Conservation (phyloP, 2,113 vertebrate genomes). For the Tetraodon nigroviridis region DNA sequence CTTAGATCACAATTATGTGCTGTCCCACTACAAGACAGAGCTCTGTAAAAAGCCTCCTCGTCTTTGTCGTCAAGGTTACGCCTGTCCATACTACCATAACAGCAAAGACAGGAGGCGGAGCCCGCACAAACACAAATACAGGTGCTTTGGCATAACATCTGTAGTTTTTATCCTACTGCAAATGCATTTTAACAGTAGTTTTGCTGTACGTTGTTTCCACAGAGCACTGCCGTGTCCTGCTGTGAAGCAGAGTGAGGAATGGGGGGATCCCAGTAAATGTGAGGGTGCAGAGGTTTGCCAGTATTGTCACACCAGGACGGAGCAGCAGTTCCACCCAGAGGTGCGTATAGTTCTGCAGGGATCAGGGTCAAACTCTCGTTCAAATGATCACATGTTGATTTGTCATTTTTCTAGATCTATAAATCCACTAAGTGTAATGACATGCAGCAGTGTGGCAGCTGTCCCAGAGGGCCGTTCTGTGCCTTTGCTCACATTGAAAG, state of each 20-base stretch:
- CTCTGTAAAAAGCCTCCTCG: conserved; percentile 96
- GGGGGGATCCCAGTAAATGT: conserved; percentile 98
- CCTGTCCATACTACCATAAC: conserved; percentile 97
- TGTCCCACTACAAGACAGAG: conserved; percentile 98
- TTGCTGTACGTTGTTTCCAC: neutral
- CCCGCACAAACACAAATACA: conserved; percentile 97
- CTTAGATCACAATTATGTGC: conserved; percentile 89
- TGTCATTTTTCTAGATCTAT: conserved; percentile 80
- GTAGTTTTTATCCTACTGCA: neutral
- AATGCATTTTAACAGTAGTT: neutral
- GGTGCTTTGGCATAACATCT: conserved; percentile 65
- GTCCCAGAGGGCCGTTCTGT: conserved; percentile 97
- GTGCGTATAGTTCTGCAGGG: conserved; percentile 59
- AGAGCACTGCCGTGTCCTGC: conserved; percentile 92
- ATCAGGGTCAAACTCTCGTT: neutral
- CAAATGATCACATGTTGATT: neutral
- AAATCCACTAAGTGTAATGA: conserved; percentile 98
- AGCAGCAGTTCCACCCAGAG: conserved; percentile 98
- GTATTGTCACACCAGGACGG: conserved; percentile 95
- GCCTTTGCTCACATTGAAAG: conserved; percentile 97
- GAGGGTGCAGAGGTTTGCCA: conserved; percentile 91
- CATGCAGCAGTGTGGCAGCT: conserved; percentile 97
- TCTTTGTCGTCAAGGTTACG: conserved; percentile 96
- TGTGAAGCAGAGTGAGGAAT: conserved; percentile 96
- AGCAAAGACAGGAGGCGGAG: conserved; percentile 97